Evolutionary conservation across 2,888 invertebrate species (phyloP).

Genomic region (Cantharis flavilabris): DNA sequence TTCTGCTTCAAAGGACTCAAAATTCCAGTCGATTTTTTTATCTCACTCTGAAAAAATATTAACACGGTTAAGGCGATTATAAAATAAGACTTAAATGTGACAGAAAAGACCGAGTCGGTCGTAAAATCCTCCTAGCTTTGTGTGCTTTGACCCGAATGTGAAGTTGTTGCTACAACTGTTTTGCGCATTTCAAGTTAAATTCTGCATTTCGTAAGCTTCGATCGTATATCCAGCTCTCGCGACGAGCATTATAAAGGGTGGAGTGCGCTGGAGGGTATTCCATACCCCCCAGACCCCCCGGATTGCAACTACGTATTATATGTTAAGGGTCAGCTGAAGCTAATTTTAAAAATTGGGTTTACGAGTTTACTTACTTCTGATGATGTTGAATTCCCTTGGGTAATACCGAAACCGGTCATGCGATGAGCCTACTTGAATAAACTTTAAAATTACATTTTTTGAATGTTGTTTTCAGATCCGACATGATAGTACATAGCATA

Average conservation of each 20-base stretch:
- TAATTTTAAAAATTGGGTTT: too few species aligned
- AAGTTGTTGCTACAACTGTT: not conserved
- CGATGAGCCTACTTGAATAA: too few species aligned
- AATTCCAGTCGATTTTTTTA: not conserved
- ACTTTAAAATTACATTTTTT: too few species aligned
- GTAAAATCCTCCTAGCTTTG: not conserved
- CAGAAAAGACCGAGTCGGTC: not conserved
- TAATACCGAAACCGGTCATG: too few species aligned
- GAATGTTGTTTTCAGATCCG: slow-evolving; percentile 64
- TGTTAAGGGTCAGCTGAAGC: too few species aligned
- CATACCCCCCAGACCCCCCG: too few species aligned
- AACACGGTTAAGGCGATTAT: not conserved
- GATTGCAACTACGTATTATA: too few species aligned
- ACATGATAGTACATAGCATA: slow-evolving; percentile 87
- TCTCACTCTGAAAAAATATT: not conserved
- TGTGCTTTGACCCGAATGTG: not conserved
- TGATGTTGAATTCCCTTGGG: too few species aligned
- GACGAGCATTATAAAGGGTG: too few species aligned
- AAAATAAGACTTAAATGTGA: not conserved
- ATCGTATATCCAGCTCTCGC: too few species aligned
- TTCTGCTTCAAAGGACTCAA: not conserved
- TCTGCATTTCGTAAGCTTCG: not conserved
- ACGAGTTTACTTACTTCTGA: too few species aligned
- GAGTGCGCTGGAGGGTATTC: too few species aligned
- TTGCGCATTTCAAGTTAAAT: not conserved